Conservation (phyloP, 2,113 vertebrate species). For the Ptilorrhoa leucosticta region DNA sequence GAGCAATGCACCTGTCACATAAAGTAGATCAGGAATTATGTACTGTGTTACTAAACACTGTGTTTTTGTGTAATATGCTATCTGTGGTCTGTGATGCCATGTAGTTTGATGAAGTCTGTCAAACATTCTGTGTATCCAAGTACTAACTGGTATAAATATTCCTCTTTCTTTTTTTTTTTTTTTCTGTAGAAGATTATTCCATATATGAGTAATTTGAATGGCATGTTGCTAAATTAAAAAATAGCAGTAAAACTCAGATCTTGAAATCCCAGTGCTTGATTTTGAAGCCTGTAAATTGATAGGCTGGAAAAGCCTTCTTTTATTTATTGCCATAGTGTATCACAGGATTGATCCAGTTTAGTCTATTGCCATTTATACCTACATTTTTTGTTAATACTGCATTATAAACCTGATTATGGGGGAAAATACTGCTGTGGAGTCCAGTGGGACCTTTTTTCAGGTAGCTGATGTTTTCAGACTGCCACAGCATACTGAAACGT, state of each 20-base stretch:
- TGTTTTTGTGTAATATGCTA: background rate
- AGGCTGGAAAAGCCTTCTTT: background rate
- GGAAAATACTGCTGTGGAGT: background rate
- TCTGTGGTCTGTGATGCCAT: background rate
- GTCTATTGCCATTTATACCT: background rate
- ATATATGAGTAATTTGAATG: background rate
- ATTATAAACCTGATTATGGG: slow-evolving; percentile 1
- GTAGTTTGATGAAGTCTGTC: background rate
- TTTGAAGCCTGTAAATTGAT: background rate
- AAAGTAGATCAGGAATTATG: background rate
- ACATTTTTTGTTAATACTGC: background rate
- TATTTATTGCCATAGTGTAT: background rate
- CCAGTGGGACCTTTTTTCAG: background rate
- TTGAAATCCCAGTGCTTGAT: background rate
- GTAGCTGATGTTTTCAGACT: background rate
- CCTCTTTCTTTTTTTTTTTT: background rate
- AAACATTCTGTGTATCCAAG: background rate
- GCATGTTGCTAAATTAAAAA: background rate
- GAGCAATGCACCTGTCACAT: background rate
- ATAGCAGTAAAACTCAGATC: background rate
- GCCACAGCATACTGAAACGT: background rate
- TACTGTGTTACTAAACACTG: background rate
- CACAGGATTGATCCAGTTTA: background rate
- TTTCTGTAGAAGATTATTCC: background rate
- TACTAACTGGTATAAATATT: background rate